phyloP scores from a whole-genome alignment of 2,888 invertebrate genomes.

The Cheilosia scutellata region DNA sequence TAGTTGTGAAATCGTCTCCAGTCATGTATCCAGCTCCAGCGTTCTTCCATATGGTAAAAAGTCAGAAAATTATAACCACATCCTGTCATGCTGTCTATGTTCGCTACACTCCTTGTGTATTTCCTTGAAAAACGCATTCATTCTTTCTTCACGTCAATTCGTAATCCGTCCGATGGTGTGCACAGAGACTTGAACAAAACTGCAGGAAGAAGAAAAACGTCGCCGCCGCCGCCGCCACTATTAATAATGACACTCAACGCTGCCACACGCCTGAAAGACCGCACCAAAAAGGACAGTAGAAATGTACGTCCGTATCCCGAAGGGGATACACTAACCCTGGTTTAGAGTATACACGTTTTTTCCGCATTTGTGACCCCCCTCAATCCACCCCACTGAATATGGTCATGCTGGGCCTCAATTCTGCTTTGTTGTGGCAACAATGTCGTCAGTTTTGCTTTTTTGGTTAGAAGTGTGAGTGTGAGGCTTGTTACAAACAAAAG shows the following conservation, averaged over 20 bases:
- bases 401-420: constrained; percentile 55
- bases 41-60: neutral
- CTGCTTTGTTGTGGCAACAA: constrained; percentile 65
- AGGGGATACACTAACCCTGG: constrained; percentile 60
- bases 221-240: constrained; percentile 62
- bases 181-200: constrained; percentile 14
- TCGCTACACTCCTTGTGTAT: constrained; percentile 16
- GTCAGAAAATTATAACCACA: constrained; percentile 39
- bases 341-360: constrained; percentile 34
- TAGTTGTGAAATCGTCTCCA: neutral
- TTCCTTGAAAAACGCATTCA: constrained; percentile 43
- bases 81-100: constrained; percentile 38
- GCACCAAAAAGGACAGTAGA: constrained; percentile 45
- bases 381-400: constrained; percentile 9
- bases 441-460: constrained; percentile 53
- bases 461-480: constrained; percentile 47
- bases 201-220: constrained; percentile 51
- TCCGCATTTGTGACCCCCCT: neutral
- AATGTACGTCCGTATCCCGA: constrained; percentile 35
- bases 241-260: constrained; percentile 49
- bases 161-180: constrained; percentile 6
- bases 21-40: neutral
- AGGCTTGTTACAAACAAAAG: constrained; percentile 36
- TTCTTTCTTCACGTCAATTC: constrained; percentile 30
- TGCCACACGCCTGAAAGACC: constrained; percentile 45